Evolutionary conservation across 2,888 invertebrate species (phyloP).

Genomic region (Chydorus sphaericus): DNA sequence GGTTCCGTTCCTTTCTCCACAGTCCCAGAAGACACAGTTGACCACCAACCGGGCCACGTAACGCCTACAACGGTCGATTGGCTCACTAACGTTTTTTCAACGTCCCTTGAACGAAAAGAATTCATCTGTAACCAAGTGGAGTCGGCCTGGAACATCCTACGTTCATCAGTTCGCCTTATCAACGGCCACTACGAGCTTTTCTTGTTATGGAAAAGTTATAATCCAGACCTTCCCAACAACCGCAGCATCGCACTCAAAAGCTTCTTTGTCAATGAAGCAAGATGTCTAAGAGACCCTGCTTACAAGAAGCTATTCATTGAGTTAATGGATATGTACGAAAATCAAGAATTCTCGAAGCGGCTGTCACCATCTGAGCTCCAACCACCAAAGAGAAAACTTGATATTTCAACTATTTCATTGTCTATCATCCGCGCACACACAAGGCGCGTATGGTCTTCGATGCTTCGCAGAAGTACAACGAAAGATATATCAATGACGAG

Average conservation of each 20-base stretch:
- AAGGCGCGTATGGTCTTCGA: not conserved
- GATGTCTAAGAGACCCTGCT: not conserved
- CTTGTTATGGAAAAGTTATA: not conserved
- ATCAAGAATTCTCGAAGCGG: not conserved
- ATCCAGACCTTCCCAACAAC: not conserved
- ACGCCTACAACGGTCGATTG: not conserved
- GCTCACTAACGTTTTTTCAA: not conserved
- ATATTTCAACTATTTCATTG: not conserved
- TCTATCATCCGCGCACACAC: not conserved
- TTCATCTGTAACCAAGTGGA: not conserved
- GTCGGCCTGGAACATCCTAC: not conserved
- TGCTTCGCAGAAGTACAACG: slow-evolving; percentile 14
- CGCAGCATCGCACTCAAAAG: not conserved
- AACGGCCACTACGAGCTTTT: not conserved
- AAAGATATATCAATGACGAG: slow-evolving; percentile 15
- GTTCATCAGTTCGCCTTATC: not conserved
- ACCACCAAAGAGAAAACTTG: not conserved
- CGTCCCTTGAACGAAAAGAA: not conserved
- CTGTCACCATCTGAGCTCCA: not conserved
- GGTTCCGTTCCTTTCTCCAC: not conserved
- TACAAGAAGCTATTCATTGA: not conserved
- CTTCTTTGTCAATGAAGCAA: not conserved
- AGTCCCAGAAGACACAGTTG: not conserved
- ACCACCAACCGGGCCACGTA: not conserved
- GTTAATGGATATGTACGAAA: not conserved